Evolutionary conservation across 1,140 invertebrate genomes (phyloP).

Genomic region (Bombus confusus): DNA sequence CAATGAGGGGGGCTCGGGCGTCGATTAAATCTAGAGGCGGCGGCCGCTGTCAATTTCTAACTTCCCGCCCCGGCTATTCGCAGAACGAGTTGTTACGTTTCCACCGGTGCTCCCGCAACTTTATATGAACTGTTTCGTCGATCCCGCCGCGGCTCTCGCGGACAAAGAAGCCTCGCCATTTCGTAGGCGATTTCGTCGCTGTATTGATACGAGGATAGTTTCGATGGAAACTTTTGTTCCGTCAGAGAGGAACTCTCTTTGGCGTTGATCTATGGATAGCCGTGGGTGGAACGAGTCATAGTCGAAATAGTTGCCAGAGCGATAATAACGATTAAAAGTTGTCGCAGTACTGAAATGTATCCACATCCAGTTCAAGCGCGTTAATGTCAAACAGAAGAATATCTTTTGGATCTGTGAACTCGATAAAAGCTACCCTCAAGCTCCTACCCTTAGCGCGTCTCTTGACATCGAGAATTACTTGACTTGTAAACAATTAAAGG

Average conservation of each 20-base stretch:
- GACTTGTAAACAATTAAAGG: neutral
- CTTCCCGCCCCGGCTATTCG: constrained; percentile 39
- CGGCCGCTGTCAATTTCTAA: constrained; percentile 57
- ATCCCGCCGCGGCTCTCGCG: neutral
- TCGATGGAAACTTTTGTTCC: neutral
- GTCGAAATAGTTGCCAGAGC: neutral
- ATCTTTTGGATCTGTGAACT: no score
- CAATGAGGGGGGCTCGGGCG: constrained; percentile 55
- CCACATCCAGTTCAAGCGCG: no score
- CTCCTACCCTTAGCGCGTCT: no score
- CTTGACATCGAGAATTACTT: no score
- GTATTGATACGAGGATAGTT: constrained; percentile 10
- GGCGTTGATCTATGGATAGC: neutral
- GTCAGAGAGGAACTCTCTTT: neutral
- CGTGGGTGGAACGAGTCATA: neutral
- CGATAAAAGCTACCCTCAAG: no score
- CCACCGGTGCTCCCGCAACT: constrained; percentile 4
- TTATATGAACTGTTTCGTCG: constrained; percentile 30
- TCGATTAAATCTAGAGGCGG: constrained; percentile 61
- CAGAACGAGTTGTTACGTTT: constrained; percentile 37
- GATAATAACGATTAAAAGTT: no score
- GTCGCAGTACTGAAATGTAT: no score
- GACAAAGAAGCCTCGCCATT: constrained; percentile 7
- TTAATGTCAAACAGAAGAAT: no score
- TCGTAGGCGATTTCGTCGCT: neutral